A percentile compares a stretch with the other conserved stretches of the same genome.
Conservation (phyloP, 2,797 vertebrate genomes). For the Merluccius polli region DNA sequence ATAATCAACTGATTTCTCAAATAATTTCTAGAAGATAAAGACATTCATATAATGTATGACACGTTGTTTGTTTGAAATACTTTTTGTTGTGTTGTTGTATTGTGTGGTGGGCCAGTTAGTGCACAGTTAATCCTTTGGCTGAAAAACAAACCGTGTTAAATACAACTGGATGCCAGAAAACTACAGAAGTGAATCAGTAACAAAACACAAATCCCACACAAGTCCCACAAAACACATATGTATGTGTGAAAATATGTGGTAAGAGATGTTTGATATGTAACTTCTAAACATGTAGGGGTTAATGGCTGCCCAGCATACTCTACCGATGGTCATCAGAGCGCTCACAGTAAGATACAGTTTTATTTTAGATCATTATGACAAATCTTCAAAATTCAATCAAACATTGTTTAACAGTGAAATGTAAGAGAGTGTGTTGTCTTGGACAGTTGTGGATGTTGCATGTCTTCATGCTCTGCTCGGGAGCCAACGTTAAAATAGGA, state of each 20-base stretch:
- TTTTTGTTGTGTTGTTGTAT: not conserved
- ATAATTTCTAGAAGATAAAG: not conserved
- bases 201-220: conserved; percentile 30
- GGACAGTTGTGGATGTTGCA: conserved; percentile 51
- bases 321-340: conserved; percentile 30
- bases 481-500: conserved; percentile 67
- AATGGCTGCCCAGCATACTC: conserved; percentile 41
- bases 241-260: not conserved
- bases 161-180: conserved; percentile 26
- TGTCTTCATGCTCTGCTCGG: conserved; percentile 52
- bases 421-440: conserved; percentile 19
- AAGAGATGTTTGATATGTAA: not conserved
- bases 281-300: conserved; percentile 33
- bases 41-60: not conserved
- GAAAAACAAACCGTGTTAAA: not conserved
- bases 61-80: not conserved
- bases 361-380: not conserved
- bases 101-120: not conserved
- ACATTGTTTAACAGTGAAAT: not conserved
- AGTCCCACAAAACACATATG: conserved; percentile 9
- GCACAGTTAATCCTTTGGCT: not conserved
- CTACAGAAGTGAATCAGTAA: conserved; percentile 49
- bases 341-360: conserved; percentile 52
- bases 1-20: not conserved
- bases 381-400: not conserved